Evolutionary conservation across 2,113 vertebrate species (phyloP).

Genomic region (Eulemur rufifrons): DNA sequence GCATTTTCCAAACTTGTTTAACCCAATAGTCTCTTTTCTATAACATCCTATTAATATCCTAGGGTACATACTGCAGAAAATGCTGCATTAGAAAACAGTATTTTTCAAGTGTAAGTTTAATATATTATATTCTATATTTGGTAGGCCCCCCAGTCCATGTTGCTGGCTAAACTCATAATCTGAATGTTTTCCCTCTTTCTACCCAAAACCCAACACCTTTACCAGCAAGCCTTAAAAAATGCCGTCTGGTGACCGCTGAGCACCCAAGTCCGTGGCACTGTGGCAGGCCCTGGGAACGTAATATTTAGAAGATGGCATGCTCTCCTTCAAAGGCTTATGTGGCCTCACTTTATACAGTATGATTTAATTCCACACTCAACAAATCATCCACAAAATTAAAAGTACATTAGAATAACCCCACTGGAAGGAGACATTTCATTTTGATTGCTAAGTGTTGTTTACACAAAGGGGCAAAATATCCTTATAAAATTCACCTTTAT

Average conservation of each 20-base stretch:
- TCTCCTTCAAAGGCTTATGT: background rate
- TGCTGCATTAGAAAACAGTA: background rate
- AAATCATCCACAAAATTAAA: background rate
- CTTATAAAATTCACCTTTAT: conserved; percentile 7
- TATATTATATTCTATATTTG: background rate
- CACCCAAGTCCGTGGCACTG: background rate
- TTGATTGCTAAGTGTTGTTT: background rate
- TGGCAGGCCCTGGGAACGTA: background rate
- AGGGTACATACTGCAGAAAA: background rate
- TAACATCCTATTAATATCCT: background rate
- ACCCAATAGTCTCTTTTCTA: background rate
- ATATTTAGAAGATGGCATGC: background rate
- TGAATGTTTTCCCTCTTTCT: background rate
- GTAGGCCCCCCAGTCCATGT: background rate
- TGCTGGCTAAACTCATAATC: background rate
- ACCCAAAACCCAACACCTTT: background rate
- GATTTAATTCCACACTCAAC: background rate
- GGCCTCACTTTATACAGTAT: background rate
- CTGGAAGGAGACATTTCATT: background rate
- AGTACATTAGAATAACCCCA: background rate
- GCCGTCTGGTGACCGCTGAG: background rate
- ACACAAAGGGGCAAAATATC: background rate
- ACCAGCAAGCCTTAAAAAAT: background rate
- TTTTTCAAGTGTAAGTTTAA: conserved; percentile 11
- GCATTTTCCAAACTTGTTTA: background rate